Evolutionary conservation across 2,797 vertebrate genomes (phyloP).

Genomic region (Jordanella pulchra): DNA sequence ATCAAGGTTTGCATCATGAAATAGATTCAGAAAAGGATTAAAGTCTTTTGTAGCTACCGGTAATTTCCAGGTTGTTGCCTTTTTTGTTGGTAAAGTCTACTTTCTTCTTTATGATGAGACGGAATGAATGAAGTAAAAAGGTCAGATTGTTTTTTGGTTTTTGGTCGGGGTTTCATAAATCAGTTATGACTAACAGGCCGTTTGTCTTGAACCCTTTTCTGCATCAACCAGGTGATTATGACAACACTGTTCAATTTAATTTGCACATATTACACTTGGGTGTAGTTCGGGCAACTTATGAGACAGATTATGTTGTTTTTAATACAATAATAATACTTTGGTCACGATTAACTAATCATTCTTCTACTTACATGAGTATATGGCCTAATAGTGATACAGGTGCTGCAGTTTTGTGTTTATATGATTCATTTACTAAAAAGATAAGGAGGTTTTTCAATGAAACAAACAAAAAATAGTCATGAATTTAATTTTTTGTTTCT

Average conservation of each 20-base stretch:
- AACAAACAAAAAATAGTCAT: slow-evolving; percentile 2
- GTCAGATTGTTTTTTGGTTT: background rate
- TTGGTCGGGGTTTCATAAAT: background rate
- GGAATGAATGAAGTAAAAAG: background rate
- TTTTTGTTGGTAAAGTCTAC: background rate
- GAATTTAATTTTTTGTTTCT: background rate
- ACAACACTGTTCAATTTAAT: slow-evolving; percentile 7
- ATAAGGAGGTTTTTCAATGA: background rate
- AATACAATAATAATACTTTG: slow-evolving; percentile 5
- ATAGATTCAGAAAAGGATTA: background rate
- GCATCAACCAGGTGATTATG: slow-evolving; percentile 4
- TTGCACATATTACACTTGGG: slow-evolving; percentile 10
- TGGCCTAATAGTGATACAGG: background rate
- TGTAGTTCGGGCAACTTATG: slow-evolving; percentile 6
- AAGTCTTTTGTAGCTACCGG: background rate
- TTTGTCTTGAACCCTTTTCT: slow-evolving; percentile 5
- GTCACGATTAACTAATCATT: background rate
- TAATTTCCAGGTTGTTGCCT: background rate
- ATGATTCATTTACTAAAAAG: background rate
- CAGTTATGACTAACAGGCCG: slow-evolving; percentile 16
- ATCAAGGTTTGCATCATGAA: background rate
- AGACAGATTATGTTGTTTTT: slow-evolving; percentile 5
- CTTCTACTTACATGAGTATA: background rate
- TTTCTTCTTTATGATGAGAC: background rate
- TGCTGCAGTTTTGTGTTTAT: background rate